Base-by-base conservation (phyloP, 1,140 invertebrate species). In the Leptopilina clavipes region DNA sequence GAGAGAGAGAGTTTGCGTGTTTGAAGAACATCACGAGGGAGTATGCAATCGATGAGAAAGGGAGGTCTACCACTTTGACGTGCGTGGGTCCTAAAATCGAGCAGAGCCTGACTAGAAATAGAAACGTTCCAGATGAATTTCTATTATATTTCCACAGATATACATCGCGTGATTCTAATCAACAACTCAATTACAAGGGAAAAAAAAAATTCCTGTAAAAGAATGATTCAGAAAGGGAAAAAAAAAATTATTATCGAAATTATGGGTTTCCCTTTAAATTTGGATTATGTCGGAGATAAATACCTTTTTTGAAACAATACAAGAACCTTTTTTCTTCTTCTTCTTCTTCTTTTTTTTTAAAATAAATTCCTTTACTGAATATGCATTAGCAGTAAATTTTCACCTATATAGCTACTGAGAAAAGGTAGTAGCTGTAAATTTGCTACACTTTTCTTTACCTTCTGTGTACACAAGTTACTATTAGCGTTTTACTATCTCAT, bases 11-110 rank as follows among this genome's bases (percentile, higher is more conserved):
- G 59, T 65, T 65, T 65, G 59, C 59, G 59, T 65, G 59, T 65
- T 65, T 31, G 22, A 25, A 65, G 59, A 65, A 65, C 59, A 65
- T 65, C 22, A 31, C 12, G 22, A 65, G 22, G 1, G 37, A 40
- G 25, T 40, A 40, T 40, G 59, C 59, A 65, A 65, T 65, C 59
- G 59, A 65, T 65, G 59, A 52, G 48, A 40, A 40, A 52, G 48
- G 48, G 48, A 52, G 48, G 48, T 52, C 48, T 52, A 12, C 48
- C 48, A 52, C 48, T 52, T 52, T 52, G 48, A 52, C 48, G 48
- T 52, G 48, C 25, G 59, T 65, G 22, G 25, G 22, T 31, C 59
- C 59, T 22, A 31, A 14, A 14, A 19, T 11, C 37, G 25, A 31
- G 25, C 1, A 31, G 25, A 0, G 19, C 18, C 12, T 1, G 56